A percentile compares a stretch with the other conserved stretches of the same genome.
phyloP scores from a whole-genome alignment of 2,888 invertebrate species.

The Ceramica pisi region DNA sequence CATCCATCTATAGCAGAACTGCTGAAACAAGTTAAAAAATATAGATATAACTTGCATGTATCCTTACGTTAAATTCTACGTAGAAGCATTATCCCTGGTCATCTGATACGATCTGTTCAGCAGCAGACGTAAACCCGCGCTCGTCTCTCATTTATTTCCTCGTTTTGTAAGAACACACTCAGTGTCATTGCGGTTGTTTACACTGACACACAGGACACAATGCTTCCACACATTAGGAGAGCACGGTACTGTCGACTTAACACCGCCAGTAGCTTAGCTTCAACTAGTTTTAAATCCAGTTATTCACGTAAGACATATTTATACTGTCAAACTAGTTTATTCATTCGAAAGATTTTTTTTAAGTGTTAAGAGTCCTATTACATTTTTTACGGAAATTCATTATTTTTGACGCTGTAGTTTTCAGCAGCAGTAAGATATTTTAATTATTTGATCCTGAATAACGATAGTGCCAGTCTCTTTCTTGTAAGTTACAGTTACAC shows the following conservation, averaged over 20 bases:
- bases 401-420: no score
- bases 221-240: neutral
- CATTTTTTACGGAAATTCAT: no score
- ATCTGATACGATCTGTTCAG: neutral
- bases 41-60: neutral
- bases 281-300: neutral
- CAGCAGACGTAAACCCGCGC: neutral
- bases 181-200: conserved; percentile 13
- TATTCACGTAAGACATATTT: neutral
- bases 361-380: no score
- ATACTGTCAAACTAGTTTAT: no score
- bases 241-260: conserved; percentile 8
- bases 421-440: no score
- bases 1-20: neutral
- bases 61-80: neutral
- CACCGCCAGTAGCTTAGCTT: neutral
- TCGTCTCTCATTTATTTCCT: conserved; percentile 17
- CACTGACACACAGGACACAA: neutral
- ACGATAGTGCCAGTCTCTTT: no score
- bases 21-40: neutral
- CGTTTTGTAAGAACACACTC: conserved; percentile 26
- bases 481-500: no score
- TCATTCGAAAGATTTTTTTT: no score
- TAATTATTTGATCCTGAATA: no score
- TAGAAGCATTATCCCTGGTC: neutral